phyloP scores from a whole-genome alignment of 2,797 vertebrate genomes.

The Sebastes minor region DNA sequence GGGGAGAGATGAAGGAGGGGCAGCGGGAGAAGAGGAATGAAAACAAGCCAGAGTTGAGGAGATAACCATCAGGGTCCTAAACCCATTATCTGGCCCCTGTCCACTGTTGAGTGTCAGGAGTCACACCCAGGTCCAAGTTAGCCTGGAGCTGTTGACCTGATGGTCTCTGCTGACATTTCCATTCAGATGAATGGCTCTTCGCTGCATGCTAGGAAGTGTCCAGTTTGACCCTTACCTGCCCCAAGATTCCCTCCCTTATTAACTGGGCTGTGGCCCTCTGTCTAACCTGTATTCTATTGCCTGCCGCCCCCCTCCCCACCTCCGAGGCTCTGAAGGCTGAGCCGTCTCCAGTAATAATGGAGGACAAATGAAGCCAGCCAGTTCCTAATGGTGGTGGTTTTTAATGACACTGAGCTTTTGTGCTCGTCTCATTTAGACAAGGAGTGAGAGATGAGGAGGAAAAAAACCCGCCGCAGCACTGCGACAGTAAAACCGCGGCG shows the following conservation, averaged over 20 bases:
- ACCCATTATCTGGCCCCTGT: conserved; percentile 83
- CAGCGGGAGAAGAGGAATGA: conserved; percentile 70
- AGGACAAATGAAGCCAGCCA: conserved; percentile 73
- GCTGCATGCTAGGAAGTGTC: conserved; percentile 83
- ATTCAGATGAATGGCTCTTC: conserved; percentile 84
- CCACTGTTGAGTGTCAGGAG: conserved; percentile 80
- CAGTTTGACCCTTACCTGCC: conserved; percentile 83
- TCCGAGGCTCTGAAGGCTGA: conserved; percentile 49
- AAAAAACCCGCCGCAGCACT: conserved; percentile 24
- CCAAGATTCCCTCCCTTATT: conserved; percentile 73
- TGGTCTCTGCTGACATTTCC: conserved; percentile 79
- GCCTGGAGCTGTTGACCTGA: conserved; percentile 81
- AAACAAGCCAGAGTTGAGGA: conserved; percentile 82
- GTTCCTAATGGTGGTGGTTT: conserved; percentile 67
- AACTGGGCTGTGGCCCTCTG: conserved; percentile 64
- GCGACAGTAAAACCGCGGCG: conserved; percentile 51
- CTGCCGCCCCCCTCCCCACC: conserved; percentile 25
- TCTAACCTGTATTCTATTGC: conserved; percentile 73
- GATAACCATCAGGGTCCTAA: conserved; percentile 87
- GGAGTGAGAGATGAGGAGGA: conserved; percentile 46
- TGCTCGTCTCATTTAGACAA: conserved; percentile 63
- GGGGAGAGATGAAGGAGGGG: conserved; percentile 33
- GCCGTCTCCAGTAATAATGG: conserved; percentile 70
- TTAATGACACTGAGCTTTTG: conserved; percentile 71
- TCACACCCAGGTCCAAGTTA: conserved; percentile 82